Evolutionary conservation across 30 jellyfish, hydroid and myxozoan genomes (phyloP).

Genomic region (Turritopsis rubra): DNA sequence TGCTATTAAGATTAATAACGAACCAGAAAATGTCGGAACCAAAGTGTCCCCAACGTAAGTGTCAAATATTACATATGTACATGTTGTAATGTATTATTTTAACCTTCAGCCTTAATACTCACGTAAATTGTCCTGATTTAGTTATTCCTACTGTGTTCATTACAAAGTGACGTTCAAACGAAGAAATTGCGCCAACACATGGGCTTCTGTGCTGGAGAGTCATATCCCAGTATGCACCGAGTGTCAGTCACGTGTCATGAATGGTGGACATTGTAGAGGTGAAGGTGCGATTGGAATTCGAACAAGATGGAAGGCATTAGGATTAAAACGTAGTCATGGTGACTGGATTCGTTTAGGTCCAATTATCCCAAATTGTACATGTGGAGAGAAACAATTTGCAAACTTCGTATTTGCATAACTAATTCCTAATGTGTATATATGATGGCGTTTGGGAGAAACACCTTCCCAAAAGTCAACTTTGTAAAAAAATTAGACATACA

Average conservation of each 20-base stretch:
- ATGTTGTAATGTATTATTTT: too few species aligned
- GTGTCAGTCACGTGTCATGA: constrained; percentile 89
- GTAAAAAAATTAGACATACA: neutral
- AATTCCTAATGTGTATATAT: neutral
- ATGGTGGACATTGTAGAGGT: constrained; percentile 91
- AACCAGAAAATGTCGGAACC: neutral
- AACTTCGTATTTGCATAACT: constrained; percentile 82
- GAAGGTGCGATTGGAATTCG: constrained; percentile 79
- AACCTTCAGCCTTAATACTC: too few species aligned
- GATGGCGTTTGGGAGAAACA: neutral
- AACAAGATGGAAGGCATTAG: constrained; percentile 91
- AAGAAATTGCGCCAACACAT: constrained; percentile 45
- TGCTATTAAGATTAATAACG: constrained; percentile 31
- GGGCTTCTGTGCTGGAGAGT: constrained; percentile 72
- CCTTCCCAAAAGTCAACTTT: neutral
- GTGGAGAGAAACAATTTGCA: constrained; percentile 61
- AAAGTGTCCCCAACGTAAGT: constrained; percentile 27
- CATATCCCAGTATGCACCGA: constrained; percentile 79
- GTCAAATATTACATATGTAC: neutral
- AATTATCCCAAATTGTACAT: constrained; percentile 85
- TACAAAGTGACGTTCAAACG: constrained; percentile 26
- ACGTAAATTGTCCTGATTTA: neutral
- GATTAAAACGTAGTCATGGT: constrained; percentile 82
- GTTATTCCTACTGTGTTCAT: constrained; percentile 34
- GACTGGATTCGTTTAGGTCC: constrained; percentile 95